A percentile compares a stretch with the other conserved stretches of the same genome.
phyloP scores from a whole-genome alignment of 1,140 invertebrate species.

The Prorops nasuta region DNA sequence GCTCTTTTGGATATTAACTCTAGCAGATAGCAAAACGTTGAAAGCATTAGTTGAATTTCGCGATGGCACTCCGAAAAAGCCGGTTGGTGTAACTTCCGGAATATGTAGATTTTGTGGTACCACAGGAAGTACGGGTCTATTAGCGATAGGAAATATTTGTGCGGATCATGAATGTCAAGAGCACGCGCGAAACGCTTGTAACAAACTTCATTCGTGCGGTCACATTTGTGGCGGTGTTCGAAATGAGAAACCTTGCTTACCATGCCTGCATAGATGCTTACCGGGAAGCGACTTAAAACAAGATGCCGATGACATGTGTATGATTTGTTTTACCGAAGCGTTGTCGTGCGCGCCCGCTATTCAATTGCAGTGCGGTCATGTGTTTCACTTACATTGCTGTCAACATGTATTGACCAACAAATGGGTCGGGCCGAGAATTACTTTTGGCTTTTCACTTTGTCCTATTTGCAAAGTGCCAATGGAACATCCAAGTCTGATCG shows the following conservation, averaged over 20 bases:
- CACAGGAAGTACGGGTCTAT: constrained; percentile 75
- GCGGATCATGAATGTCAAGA: constrained; percentile 91
- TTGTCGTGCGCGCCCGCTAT: constrained; percentile 93
- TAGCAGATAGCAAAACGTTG: constrained; percentile 88
- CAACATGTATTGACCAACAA: constrained; percentile 80
- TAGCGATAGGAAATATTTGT: constrained; percentile 92
- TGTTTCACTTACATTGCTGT: constrained; percentile 94
- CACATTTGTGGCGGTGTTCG: constrained; percentile 90
- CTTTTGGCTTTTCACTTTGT: constrained; percentile 93
- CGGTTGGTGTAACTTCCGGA: constrained; percentile 61
- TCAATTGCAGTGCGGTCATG: constrained; percentile 89
- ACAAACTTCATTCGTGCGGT: constrained; percentile 79
- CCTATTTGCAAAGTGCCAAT: constrained; percentile 97
- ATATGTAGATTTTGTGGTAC: constrained; percentile 91
- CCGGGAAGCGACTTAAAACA: constrained; percentile 74
- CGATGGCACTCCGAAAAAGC: constrained; percentile 62
- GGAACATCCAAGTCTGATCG: constrained; percentile 75
- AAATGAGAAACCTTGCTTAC: constrained; percentile 80
- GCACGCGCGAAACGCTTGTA: constrained; percentile 81
- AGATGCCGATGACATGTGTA: constrained; percentile 98
- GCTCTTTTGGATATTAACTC: constrained; percentile 88
- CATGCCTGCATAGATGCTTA: constrained; percentile 85
- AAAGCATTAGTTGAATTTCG: constrained; percentile 94
- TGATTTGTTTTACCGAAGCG: constrained; percentile 98
- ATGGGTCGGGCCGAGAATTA: constrained; percentile 94